Percentiles rank a stretch among this genome's conserved stretches.
phyloP scores from a whole-genome alignment of 1,140 invertebrate genomes.

The Saccostrea glomerata region DNA sequence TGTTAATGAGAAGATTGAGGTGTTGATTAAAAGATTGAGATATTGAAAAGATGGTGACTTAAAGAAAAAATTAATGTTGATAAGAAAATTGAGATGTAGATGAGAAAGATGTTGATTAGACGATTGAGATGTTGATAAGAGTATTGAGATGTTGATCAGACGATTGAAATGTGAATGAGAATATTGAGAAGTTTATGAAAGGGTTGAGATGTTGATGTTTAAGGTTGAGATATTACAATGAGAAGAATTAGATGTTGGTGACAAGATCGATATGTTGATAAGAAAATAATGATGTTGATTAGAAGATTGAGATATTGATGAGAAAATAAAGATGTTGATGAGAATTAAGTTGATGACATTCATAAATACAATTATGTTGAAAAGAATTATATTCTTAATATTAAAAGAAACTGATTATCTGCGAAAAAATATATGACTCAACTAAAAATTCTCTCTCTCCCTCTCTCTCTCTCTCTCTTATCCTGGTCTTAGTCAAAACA shows the following conservation, averaged over 20 bases:
- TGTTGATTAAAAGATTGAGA: neutral
- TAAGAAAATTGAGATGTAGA: no score
- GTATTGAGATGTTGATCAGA: neutral
- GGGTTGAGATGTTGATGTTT: neutral
- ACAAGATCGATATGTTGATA: neutral
- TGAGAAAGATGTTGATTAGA: no score
- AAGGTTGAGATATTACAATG: neutral
- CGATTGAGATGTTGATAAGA: neutral
- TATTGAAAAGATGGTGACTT: neutral
- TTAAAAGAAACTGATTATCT: neutral
- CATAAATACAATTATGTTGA: neutral
- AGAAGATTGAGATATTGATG: neutral
- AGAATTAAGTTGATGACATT: neutral
- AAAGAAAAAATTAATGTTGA: no score
- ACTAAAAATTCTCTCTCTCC: neutral
- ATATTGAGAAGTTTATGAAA: neutral
- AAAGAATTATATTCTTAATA: neutral
- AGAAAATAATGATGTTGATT: neutral
- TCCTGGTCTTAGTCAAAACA: neutral
- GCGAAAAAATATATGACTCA: neutral
- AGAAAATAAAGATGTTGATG: neutral
- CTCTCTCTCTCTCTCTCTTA: neutral
- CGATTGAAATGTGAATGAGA: neutral
- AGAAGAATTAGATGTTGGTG: neutral
- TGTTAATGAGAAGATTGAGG: neutral